phyloP scores from a whole-genome alignment of 2,888 invertebrate genomes.

The Herminia tarsipennalis region DNA sequence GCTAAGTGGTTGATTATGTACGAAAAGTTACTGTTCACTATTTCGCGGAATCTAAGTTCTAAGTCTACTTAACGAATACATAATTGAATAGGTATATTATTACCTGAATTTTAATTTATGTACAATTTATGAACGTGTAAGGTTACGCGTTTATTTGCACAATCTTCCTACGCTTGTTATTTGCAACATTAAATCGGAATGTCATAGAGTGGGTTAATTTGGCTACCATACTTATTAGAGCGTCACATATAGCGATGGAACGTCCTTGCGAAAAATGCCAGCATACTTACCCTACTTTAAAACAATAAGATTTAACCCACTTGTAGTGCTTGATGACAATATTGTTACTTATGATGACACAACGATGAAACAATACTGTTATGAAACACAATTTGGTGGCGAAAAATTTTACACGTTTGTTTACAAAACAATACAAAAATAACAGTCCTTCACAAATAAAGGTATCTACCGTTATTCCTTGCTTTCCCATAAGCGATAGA shows the following conservation, averaged over 20 bases:
- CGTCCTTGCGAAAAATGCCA: constrained; percentile 31
- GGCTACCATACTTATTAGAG: constrained; percentile 26
- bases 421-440: constrained; percentile 59
- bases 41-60: constrained; percentile 48
- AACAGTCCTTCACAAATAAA: constrained; percentile 45
- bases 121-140: constrained; percentile 5
- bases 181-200: constrained; percentile 26
- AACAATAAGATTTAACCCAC: constrained; percentile 43
- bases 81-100: constrained; percentile 22
- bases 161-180: constrained; percentile 15
- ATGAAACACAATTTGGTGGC: constrained; percentile 32
- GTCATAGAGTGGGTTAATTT: constrained; percentile 29
- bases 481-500: constrained; percentile 58
- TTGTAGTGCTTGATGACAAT: constrained; percentile 37
- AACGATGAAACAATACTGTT: constrained; percentile 43
- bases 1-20: constrained; percentile 57
- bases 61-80: constrained; percentile 42
- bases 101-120: constrained; percentile 2
- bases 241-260: constrained; percentile 13
- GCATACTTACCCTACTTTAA: constrained; percentile 33
- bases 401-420: constrained; percentile 53
- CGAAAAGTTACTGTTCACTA: constrained; percentile 51
- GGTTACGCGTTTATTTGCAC: constrained; percentile 2
- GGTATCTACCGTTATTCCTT: constrained; percentile 67
- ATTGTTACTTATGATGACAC: constrained; percentile 44